Conservation (phyloP, 2,888 invertebrate species). For the Ephialtes manifestator region DNA sequence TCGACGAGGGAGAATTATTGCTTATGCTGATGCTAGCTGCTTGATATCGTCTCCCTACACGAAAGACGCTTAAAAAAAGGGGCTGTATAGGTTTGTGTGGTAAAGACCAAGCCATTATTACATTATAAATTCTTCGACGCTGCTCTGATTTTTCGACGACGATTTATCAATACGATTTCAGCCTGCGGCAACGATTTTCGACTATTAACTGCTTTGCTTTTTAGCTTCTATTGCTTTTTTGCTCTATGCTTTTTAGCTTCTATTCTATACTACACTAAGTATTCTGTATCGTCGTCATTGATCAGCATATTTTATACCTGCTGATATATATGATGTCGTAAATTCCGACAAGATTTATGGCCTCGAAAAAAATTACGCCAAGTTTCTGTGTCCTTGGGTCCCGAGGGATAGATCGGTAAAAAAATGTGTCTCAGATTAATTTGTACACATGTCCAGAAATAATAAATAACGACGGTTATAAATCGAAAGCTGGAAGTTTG, state of each 20-base stretch:
- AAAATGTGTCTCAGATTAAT: not conserved
- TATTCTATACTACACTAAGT: conserved; percentile 8
- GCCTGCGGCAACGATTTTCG: conserved; percentile 13
- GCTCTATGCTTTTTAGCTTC: conserved; percentile 29
- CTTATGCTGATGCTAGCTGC: not conserved
- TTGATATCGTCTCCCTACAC: not conserved
- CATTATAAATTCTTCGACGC: conserved; percentile 74
- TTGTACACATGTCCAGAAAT: not conserved
- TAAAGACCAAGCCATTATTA: conserved; percentile 64
- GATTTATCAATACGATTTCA: conserved; percentile 65
- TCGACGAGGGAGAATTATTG: conserved; percentile 42
- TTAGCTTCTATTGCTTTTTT: conserved; percentile 14
- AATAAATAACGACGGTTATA: not conserved
- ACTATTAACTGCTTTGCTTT: conserved; percentile 29
- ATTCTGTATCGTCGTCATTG: conserved; percentile 28
- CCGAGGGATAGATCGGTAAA: not conserved
- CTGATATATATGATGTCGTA: conserved; percentile 30
- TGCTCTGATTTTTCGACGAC: conserved; percentile 63
- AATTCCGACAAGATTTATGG: conserved; percentile 29
- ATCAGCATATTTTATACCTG: conserved; percentile 47
- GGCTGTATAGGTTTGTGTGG: conserved; percentile 25
- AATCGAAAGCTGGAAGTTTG: not conserved
- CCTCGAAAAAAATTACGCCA: conserved; percentile 1
- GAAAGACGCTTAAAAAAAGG: conserved; percentile 35
- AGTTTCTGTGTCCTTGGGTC: not conserved